Percentiles rank a stretch among this genome's conserved stretches.
phyloP scores from a whole-genome alignment of 2,888 invertebrate genomes.

The Ichneumoninae sp. region DNA sequence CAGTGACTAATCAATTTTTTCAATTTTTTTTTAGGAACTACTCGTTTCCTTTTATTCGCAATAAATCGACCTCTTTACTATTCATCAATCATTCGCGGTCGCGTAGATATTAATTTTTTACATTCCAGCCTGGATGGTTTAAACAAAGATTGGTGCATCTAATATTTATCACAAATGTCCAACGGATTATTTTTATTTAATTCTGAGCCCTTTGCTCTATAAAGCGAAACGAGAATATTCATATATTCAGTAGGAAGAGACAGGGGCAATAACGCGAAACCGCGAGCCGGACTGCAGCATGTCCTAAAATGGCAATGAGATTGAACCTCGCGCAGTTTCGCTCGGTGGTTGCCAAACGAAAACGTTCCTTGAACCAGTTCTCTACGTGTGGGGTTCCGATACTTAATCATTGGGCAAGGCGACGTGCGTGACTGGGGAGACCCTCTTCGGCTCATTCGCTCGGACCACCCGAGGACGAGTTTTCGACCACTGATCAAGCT shows the following conservation, averaged over 20 bases:
- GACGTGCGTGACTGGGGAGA: conserved; percentile 24
- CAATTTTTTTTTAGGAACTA: background rate
- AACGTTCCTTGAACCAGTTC: conserved; percentile 32
- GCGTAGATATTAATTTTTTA: too few relatives aligned
- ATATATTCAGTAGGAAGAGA: background rate
- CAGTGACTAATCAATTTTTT: background rate
- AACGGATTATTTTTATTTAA: background rate
- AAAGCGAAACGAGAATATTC: background rate
- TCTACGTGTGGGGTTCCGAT: conserved; percentile 7
- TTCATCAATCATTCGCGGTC: too few relatives aligned
- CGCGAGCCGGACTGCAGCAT: conserved; percentile 42
- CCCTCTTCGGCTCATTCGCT: background rate
- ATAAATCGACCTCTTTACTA: background rate
- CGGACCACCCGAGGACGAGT: conserved; percentile 4
- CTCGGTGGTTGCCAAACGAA: conserved; percentile 60
- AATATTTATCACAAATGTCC: background rate
- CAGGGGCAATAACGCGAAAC: conserved; percentile 37
- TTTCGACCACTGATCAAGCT: background rate
- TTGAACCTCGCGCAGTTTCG: conserved; percentile 31
- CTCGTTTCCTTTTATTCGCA: background rate
- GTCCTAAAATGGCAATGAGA: conserved; percentile 67
- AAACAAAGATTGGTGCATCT: background rate
- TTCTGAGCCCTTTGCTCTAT: background rate
- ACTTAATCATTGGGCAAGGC: conserved; percentile 42
- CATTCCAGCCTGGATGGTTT: background rate